A percentile compares a stretch with the other conserved stretches of the same genome.
phyloP scores from a whole-genome alignment of 2,888 invertebrate genomes.

The Phengaris arion region DNA sequence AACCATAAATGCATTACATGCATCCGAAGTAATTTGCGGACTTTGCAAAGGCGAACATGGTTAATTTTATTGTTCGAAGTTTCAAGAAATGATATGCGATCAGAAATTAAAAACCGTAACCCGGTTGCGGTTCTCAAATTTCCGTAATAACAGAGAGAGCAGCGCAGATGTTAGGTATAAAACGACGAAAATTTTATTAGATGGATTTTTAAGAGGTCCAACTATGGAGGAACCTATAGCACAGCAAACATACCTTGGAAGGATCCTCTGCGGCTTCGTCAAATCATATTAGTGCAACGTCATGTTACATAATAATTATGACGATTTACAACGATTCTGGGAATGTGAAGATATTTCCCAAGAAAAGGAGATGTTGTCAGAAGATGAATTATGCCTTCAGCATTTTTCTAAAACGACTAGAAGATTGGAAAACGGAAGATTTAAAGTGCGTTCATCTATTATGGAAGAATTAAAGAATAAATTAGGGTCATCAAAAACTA shows the following conservation, averaged over 20 bases:
- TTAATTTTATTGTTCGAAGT: background rate
- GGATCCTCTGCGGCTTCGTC: background rate
- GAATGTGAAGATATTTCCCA: background rate
- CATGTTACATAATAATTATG: conserved; percentile 7
- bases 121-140: background rate
- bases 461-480: background rate
- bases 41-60: conserved; percentile 6
- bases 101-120: background rate
- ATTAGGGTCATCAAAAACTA: background rate
- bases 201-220: too few species aligned
- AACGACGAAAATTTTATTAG: too few species aligned
- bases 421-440: background rate
- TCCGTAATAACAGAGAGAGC: too few species aligned
- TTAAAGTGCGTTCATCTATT: background rate
- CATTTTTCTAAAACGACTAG: background rate
- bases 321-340: background rate
- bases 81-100: conserved; percentile 4
- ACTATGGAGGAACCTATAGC: too few species aligned
- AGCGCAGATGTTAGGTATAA: too few species aligned
- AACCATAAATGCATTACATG: background rate
- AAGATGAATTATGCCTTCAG: background rate
- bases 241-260: too few species aligned
- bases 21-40: background rate
- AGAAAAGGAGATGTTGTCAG: background rate
- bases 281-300: conserved; percentile 7